Evolutionary conservation across 1,140 invertebrate genomes (phyloP), one percentile per base, ranked within the genome.

Genomic region (Leptonema lineaticorne): DNA sequence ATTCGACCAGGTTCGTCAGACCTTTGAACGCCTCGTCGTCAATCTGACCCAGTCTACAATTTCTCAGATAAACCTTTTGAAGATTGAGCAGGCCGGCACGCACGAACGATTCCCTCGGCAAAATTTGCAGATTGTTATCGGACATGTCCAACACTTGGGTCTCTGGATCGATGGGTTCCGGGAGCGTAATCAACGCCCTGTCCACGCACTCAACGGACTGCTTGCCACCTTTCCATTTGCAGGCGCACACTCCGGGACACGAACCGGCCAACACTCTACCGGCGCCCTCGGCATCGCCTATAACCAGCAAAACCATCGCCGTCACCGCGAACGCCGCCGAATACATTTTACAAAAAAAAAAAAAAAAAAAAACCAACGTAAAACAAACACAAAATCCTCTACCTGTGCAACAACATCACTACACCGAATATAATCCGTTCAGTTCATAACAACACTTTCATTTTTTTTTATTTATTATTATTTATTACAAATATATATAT

Each of bases 141-240:
- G 91, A 93, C 76, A 93, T 85, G 79, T 95, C 92, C 73, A 96
- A 80, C 68, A 96, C 93, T 84, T 96, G 94, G 7, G 93, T 95
- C 72, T 90, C 92, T 4, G 89, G 85, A 78, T 94, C 91, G 57
- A 95, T 88, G 69, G 86, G 87, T 66, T 90, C 87, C 0, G 94
- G 94, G 67, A 96, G 89, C 37, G 87, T 88, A 70, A 90, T 92
- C 53, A 96, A 85, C 28, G 85, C 87, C 16, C 90, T 87, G 78
- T 93, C 88, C 64, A 88, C 85, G 80, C 94, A 96, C 80, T 95
- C 93, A 20, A 94, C 93, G 22, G 92, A 93, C 74, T 92, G 89
- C 82, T 96, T 95, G 67, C 93, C 93, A 74, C 89, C 88, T 81
- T 95, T 94, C 94, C 94, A 96, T 79, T 94, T 95, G 81, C 93